Percentiles rank a stretch among this genome's conserved stretches.
Evolutionary conservation across 1,140 invertebrate genomes (phyloP).

Genomic region (Cylas formicarius): DNA sequence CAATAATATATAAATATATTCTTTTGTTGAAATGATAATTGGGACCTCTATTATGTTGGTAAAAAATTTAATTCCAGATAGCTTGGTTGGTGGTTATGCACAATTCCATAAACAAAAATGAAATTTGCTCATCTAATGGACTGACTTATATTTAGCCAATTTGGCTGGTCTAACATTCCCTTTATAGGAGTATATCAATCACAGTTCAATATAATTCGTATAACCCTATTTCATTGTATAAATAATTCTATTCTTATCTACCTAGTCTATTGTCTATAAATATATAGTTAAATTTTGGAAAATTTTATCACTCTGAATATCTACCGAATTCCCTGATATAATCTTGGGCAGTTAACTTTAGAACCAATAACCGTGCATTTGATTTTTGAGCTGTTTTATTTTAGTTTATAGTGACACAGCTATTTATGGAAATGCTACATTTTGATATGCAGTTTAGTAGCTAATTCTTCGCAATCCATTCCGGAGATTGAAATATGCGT

Average conservation of each 20-base stretch:
- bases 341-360: constrained; percentile 1
- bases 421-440: not conserved
- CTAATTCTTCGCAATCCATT: no score
- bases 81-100: not conserved
- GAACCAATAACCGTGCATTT: constrained; percentile 3
- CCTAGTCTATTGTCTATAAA: constrained; percentile 1
- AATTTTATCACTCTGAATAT: constrained; percentile 1
- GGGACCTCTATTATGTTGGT: not conserved
- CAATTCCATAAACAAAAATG: constrained; percentile 1
- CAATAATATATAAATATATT: no score
- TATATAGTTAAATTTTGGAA: not conserved
- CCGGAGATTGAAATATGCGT: not conserved
- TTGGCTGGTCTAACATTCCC: constrained; percentile 2
- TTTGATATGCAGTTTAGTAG: not conserved
- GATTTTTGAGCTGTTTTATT: constrained; percentile 3
- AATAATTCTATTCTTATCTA: no score
- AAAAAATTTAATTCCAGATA: constrained; percentile 3
- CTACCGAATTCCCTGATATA: constrained; percentile 1
- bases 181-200: not conserved
- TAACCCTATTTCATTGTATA: constrained; percentile 1
- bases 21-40: constrained; percentile 1
- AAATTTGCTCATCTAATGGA: constrained; percentile 2
- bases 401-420: constrained; percentile 2
- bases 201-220: constrained; percentile 6
- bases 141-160: constrained; percentile 1